Conservation (phyloP, 2,113 vertebrate genomes). For the Ursus arctos region DNA sequence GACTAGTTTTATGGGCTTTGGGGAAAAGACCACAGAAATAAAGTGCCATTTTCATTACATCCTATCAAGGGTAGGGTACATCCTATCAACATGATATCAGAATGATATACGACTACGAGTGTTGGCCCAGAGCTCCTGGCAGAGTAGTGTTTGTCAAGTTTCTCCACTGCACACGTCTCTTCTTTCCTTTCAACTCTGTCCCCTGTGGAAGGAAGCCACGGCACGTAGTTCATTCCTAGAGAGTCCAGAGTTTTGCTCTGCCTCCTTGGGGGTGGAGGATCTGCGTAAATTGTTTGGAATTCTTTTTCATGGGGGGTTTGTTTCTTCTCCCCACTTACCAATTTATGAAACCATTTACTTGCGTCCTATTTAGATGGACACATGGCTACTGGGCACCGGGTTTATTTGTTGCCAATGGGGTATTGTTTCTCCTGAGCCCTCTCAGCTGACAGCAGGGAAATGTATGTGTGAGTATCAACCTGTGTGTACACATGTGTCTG, state of each 20-base stretch:
- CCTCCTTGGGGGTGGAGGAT: neutral
- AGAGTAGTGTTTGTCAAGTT: neutral
- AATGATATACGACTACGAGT: neutral
- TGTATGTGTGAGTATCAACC: neutral
- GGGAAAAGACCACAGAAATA: neutral
- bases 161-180: neutral
- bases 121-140: neutral
- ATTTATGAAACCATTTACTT: neutral
- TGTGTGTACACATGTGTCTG: neutral
- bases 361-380: neutral
- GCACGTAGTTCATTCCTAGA: neutral
- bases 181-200: neutral
- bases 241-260: neutral
- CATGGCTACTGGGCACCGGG: neutral
- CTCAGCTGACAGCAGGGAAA: neutral
- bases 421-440: neutral
- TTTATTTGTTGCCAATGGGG: neutral
- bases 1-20: neutral
- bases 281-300: neutral
- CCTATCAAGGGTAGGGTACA: neutral
- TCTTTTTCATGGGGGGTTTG: neutral
- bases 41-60: neutral
- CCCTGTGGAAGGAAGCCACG: neutral
- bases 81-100: neutral
- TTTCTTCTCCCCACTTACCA: neutral